These are phyloP conservation scores for Drosophila lowei DNA, from an alignment of 1,140 invertebrate genomes.

Conservation along the genomic window DNA sequence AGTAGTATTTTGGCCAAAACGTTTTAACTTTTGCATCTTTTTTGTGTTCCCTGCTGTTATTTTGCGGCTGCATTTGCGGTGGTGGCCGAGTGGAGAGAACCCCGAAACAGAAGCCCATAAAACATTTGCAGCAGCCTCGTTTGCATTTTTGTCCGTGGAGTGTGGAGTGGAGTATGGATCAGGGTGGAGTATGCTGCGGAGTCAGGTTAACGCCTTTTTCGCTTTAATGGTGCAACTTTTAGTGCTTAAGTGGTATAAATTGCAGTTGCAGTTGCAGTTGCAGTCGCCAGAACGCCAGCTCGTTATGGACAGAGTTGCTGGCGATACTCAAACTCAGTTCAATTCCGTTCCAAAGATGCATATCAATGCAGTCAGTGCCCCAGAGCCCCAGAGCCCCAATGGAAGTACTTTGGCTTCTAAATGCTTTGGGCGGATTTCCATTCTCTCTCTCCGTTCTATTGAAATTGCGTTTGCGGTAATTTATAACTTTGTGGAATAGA, in stretches of 20 bases:
- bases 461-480: constrained; percentile 27
- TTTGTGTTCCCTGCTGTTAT: constrained; percentile 6
- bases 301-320: constrained; percentile 19
- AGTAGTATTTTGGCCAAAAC: constrained; percentile 43
- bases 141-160: constrained; percentile 45
- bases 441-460: constrained; percentile 20
- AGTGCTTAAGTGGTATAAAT: constrained; percentile 79
- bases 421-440: constrained; percentile 2
- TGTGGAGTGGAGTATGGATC: constrained; percentile 1
- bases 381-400: constrained; percentile 10
- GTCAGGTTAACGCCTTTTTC: constrained; percentile 69
- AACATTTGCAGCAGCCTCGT: constrained; percentile 66
- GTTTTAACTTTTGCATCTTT: constrained; percentile 47
- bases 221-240: constrained; percentile 76
- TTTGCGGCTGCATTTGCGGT: constrained; percentile 36
- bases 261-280: constrained; percentile 56
- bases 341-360: constrained; percentile 52
- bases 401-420: constrained; percentile 12
- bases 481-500: constrained; percentile 26
- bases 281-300: constrained; percentile 10
- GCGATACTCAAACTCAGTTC: constrained; percentile 4
- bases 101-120: constrained; percentile 56
- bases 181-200: constrained; percentile 12
- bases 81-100: constrained; percentile 8
- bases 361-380: constrained; percentile 43